Evolutionary conservation across 2,797 vertebrate species (phyloP), one percentile per base, ranked within the genome.

Genomic region (Oreochromis mossambicus): DNA sequence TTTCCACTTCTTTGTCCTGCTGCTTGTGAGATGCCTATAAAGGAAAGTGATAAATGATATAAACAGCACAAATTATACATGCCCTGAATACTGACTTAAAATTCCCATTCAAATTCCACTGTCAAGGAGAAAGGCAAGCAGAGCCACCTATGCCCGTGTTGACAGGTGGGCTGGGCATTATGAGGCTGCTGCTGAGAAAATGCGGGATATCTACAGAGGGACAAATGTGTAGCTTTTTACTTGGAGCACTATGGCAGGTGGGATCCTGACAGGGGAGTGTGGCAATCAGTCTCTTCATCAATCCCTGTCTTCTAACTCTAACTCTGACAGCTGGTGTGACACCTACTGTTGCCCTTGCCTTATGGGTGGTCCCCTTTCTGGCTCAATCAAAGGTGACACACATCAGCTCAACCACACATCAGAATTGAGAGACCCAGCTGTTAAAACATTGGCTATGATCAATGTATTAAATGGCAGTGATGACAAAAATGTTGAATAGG

Each of bases 241-340:
- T 8, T 85, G 50, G 88, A 83, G 84, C 87, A 76, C 85, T 85
- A 58, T 93, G 94, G 95, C 95, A 96, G 95, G 94, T 96, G 94
- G 94, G 93, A 92, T 93, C 94, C 88, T 96, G 93, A 95, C 95
- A 94, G 94, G 94, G 91, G 94, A 95, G 91, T 85, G 82, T 86
- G 88, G 87, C 91, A 91, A 94, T 96, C 94, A 93, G 91, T 90
- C 92, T 95, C 93, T 91, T 95, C 93, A 95, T 96, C 95, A 96
- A 96, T 95, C 93, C 88, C 89, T 93, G 91, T 96, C 95, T 90
- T 94, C 94, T 87, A 89, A 92, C 94, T 91, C 88, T 84, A 92
- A 90, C 91, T 93, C 88, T 96, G 95, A 96, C 95, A 96, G 95
- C 94, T 97, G 96, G 92, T 92, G 86, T 93, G 92, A 92, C 93